These are phyloP conservation scores for Acleris sparsana DNA, from an alignment of 2,888 invertebrate species.

Conservation along the genomic window DNA sequence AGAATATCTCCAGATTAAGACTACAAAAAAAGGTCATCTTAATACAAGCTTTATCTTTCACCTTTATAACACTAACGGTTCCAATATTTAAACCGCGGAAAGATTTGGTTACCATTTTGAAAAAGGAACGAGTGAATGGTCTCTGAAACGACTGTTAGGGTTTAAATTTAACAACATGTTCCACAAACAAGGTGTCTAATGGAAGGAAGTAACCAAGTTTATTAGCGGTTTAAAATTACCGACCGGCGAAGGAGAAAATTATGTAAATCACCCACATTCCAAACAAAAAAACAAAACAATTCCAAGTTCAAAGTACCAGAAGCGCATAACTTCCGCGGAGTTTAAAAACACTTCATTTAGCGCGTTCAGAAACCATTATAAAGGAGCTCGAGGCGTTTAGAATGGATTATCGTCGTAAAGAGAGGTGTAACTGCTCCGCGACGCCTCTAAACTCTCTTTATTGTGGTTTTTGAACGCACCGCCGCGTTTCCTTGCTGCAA, in stretches of 20 bases:
- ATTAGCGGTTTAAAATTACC: neutral
- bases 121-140: no score
- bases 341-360: constrained; percentile 40
- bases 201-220: neutral
- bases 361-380: constrained; percentile 53
- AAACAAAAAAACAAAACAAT: constrained; percentile 2
- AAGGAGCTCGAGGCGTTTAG: constrained; percentile 64
- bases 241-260: neutral
- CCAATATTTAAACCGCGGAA: no score
- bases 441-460: constrained; percentile 68
- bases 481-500: constrained; percentile 40
- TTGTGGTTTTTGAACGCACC: constrained; percentile 64
- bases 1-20: no score
- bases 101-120: no score
- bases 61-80: no score
- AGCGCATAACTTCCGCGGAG: constrained; percentile 15
- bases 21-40: no score
- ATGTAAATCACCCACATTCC: neutral
- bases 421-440: constrained; percentile 54
- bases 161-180: no score
- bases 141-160: no score
- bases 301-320: constrained; percentile 6
- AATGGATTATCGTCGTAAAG: constrained; percentile 74
- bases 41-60: no score
- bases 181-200: no score